Base-by-base conservation (phyloP, 2,797 vertebrate genomes). In the Chloroceryle inda region DNA sequence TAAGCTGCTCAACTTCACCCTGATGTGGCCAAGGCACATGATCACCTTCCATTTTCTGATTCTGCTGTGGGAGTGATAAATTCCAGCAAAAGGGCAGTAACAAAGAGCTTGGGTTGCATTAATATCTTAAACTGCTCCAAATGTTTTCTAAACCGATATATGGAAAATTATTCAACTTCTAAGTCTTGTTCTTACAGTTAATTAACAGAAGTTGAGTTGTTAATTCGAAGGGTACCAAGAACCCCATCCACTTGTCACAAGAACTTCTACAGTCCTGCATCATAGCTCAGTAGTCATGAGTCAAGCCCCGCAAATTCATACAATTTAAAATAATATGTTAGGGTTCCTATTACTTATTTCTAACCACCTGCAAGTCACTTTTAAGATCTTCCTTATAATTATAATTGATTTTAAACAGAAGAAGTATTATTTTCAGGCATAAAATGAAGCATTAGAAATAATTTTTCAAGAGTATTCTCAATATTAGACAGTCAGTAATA, bases 1-100 rank as follows among this genome's bases (percentile, higher is more conserved):
- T 84, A 88, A 95, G 47, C 76, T 79, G 66, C 50, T 84, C 80
- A 59, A 37, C 93, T 93, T 96, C 90, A 93, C 93, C 90, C 94
- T 88, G 90, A 88, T 90, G 90, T 66, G 50, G 85, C 90, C 95
- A 96, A 94, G 85, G 92, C 79, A 93, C 79, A 94, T 4, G 73
- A 90, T 92, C 90, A 72, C 83, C 93, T 95, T 93, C 93, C 92
- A 94, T 90, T 86, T 93, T 96, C 95, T 81, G 42, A 78, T 84
- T 94, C 88, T 92, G 79, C 87, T 88, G 53, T 53, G 69, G 49
- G 58, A 96, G 79, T 37, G 33, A 96, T 16, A 84, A 66, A 84
- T 88, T 90, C 88, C 90, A 94, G 91, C 74, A 93, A 89, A 86
- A 85, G 24, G 44, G 82, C 77, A 91, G 61, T 49, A 91, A 87